Evolutionary conservation across 2,888 invertebrate genomes (phyloP), one percentile per base, ranked within the genome.

Genomic region (Philopedon plagiatum): DNA sequence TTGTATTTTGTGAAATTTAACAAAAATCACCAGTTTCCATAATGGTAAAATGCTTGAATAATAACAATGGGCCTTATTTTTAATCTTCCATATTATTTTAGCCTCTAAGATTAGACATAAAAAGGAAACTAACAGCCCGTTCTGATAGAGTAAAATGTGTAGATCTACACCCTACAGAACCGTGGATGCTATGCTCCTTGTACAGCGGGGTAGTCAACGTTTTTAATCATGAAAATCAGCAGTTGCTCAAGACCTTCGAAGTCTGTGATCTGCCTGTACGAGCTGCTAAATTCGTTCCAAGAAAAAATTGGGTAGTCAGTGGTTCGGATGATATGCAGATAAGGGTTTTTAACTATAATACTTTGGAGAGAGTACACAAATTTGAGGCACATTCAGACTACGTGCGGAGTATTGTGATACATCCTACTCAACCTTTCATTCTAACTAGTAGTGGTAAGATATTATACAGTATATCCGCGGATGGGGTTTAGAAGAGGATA

Each of bases 301-400:
- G 99, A 37, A 99, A 99, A 85, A 99, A 98, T 86, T 99, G 99
- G 99, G 93, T 99, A 57, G 92, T 99, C 57, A 96, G 98, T 1
- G 99, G 99, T 15, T 99, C 99, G 0, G 98, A 96, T 88, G 96
- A 96, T 84, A 96, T 96, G 94, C 94, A 94, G 84, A 93, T 99
- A 23, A 90, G 99, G 74, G 94, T 99, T 29, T 99, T 96, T 86
- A 99, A 99, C 87, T 99, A 99, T 86, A 99, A 99, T 86, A 99
- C 99, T 0, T 86, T 99, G 78, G 99, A 99, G 84, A 89, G 97
- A 78, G 94, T 97, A 3, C 97, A 99, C 83, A 91, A 95, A 3
- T 98, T 95, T 85, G 99, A 99, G 85, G 99, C 99, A 0, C 99
- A 99, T 86, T 97, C 98, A 0, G 99, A 99, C 86, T 99, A 99